Evolutionary conservation across 2,888 invertebrate genomes (phyloP).

Genomic region (Dastarcus helophoroides): DNA sequence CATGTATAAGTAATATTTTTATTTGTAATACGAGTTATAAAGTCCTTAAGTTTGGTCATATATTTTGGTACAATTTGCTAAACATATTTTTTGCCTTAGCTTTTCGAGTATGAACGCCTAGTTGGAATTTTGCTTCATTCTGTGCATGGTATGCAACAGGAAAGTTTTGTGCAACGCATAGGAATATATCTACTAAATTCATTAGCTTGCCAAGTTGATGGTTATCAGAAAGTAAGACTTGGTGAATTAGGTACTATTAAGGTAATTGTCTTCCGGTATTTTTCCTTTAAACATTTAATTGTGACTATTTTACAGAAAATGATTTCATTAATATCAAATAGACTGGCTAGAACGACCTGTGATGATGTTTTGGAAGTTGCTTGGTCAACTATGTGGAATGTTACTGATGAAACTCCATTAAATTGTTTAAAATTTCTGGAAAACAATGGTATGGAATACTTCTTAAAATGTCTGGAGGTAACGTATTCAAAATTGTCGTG

Average conservation of each 20-base stretch:
- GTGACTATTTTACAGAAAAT: slow-evolving; percentile 56
- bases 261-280: slow-evolving; percentile 42
- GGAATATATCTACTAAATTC: slow-evolving; percentile 92
- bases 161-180: slow-evolving; percentile 87
- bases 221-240: slow-evolving; percentile 79
- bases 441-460: slow-evolving; percentile 79
- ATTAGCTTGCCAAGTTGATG: slow-evolving; percentile 92
- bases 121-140: slow-evolving; percentile 74
- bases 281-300: no score
- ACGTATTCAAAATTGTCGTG: no score
- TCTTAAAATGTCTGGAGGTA: slow-evolving; percentile 79
- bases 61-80: no score
- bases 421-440: slow-evolving; percentile 89
- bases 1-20: no score
- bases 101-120: slow-evolving; percentile 81
- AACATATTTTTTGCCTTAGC: slow-evolving; percentile 47
- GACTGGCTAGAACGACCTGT: slow-evolving; percentile 63
- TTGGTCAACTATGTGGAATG: slow-evolving; percentile 99
- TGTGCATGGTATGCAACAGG: slow-evolving; percentile 69
- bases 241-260: slow-evolving; percentile 82
- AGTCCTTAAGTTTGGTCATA: no score
- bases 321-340: slow-evolving; percentile 75
- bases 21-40: no score
- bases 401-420: slow-evolving; percentile 88
- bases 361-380: slow-evolving; percentile 96